Conservation (phyloP, 2,888 invertebrate genomes). For the Lymantria monacha region DNA sequence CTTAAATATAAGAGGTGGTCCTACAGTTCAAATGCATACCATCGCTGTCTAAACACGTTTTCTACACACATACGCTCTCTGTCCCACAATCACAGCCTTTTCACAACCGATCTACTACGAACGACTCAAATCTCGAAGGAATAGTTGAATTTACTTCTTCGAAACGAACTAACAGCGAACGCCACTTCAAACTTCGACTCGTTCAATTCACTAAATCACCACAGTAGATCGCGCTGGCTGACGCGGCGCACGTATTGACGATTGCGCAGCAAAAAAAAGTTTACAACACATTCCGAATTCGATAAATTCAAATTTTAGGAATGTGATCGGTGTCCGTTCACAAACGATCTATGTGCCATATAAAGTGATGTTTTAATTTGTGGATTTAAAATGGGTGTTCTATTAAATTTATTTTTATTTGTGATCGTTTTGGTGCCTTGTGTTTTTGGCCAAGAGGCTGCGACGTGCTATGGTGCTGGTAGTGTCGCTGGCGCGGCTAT, state of each 20-base stretch:
- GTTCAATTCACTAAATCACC: slow-evolving; percentile 19
- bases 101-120: slow-evolving; percentile 39
- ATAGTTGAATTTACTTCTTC: neutral
- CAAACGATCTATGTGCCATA: slow-evolving; percentile 70
- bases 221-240: slow-evolving; percentile 70
- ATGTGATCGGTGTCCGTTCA: slow-evolving; percentile 62
- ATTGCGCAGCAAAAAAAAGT: slow-evolving; percentile 40
- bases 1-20: neutral
- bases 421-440: slow-evolving; percentile 71
- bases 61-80: slow-evolving; percentile 59
- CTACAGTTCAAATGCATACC: slow-evolving; percentile 28
- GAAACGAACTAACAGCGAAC: neutral
- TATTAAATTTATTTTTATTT: slow-evolving; percentile 61
- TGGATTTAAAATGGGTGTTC: slow-evolving; percentile 67
- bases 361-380: slow-evolving; percentile 59
- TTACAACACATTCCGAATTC: slow-evolving; percentile 54
- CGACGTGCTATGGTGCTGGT: slow-evolving; percentile 85
- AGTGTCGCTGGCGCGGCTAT: slow-evolving; percentile 87
- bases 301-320: slow-evolving; percentile 57
- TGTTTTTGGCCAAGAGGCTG: slow-evolving; percentile 72
- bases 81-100: slow-evolving; percentile 70
- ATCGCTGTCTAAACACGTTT: slow-evolving; percentile 68
- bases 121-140: slow-evolving; percentile 5
- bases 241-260: slow-evolving; percentile 58
- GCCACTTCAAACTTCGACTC: slow-evolving; percentile 7